These are phyloP conservation scores for Drosophila fulvimacula DNA, from an alignment of 2,888 invertebrate species.

Conservation along the genomic window DNA sequence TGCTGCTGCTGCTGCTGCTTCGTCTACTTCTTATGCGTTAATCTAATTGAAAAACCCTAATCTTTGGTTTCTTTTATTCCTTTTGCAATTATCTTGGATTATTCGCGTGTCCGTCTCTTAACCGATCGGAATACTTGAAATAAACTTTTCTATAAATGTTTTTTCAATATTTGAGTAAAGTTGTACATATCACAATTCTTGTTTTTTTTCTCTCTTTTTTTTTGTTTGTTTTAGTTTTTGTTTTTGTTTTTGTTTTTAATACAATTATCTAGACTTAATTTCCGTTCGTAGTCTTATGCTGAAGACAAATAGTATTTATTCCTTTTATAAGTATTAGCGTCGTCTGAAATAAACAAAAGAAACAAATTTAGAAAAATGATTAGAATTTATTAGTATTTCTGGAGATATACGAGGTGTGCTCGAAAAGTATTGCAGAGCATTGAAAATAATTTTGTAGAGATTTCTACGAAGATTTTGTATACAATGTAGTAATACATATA, in stretches of 20 bases:
- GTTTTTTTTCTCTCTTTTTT: slow-evolving; percentile 34
- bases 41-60: slow-evolving; percentile 64
- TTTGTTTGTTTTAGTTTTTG: too few species aligned
- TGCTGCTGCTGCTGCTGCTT: slow-evolving; percentile 16
- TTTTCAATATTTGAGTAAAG: slow-evolving; percentile 79
- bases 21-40: slow-evolving; percentile 36
- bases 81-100: slow-evolving; percentile 26
- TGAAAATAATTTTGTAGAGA: too few species aligned
- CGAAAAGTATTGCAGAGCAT: neutral
- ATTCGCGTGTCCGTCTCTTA: slow-evolving; percentile 35
- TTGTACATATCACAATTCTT: slow-evolving; percentile 79
- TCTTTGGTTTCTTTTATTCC: slow-evolving; percentile 60
- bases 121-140: slow-evolving; percentile 49
- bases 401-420: neutral
- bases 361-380: neutral
- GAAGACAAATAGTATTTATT: slow-evolving; percentile 54
- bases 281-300: slow-evolving; percentile 57
- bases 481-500: too few species aligned
- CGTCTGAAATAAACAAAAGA: slow-evolving; percentile 54
- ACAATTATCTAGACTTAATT: slow-evolving; percentile 51
- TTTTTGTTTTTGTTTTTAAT: slow-evolving; percentile 49
- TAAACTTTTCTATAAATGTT: slow-evolving; percentile 61
- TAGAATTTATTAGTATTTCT: neutral
- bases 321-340: slow-evolving; percentile 52
- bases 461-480: too few species aligned